phyloP scores from a whole-genome alignment of 2,797 vertebrate species.

The Cottoperca gobio region DNA sequence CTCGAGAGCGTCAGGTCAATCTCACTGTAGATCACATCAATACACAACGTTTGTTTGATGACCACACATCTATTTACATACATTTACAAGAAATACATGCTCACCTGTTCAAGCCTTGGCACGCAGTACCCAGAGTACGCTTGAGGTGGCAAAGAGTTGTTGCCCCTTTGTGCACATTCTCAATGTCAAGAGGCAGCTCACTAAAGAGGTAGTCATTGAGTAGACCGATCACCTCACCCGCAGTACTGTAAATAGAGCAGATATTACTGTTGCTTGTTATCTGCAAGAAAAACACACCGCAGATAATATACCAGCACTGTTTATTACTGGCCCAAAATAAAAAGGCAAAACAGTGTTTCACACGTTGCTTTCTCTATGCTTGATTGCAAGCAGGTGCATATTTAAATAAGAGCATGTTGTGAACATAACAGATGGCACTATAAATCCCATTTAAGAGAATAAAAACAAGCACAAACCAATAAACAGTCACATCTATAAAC shows the following conservation, averaged over 20 bases:
- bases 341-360: constrained; percentile 8
- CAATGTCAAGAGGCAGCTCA: constrained; percentile 85
- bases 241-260: constrained; percentile 65
- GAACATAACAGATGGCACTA: constrained; percentile 1
- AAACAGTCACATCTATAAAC: neutral
- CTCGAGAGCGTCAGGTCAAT: constrained; percentile 87
- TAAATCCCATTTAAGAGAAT: neutral
- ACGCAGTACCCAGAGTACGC: constrained; percentile 77
- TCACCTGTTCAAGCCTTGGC: constrained; percentile 85
- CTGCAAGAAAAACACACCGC: neutral
- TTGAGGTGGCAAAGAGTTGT: constrained; percentile 82
- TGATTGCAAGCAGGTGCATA: constrained; percentile 36
- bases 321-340: constrained; percentile 34
- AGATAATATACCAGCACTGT: neutral
- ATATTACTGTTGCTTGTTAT: neutral
- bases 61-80: neutral
- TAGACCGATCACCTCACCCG: constrained; percentile 78
- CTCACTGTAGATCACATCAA: constrained; percentile 79
- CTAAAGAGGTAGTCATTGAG: constrained; percentile 85
- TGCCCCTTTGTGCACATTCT: constrained; percentile 83
- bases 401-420: constrained; percentile 6
- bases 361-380: constrained; percentile 21
- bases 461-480: neutral
- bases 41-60: neutral
- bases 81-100: no score